phyloP scores from a whole-genome alignment of 2,797 vertebrate species.

The Crotalus adamanteus region DNA sequence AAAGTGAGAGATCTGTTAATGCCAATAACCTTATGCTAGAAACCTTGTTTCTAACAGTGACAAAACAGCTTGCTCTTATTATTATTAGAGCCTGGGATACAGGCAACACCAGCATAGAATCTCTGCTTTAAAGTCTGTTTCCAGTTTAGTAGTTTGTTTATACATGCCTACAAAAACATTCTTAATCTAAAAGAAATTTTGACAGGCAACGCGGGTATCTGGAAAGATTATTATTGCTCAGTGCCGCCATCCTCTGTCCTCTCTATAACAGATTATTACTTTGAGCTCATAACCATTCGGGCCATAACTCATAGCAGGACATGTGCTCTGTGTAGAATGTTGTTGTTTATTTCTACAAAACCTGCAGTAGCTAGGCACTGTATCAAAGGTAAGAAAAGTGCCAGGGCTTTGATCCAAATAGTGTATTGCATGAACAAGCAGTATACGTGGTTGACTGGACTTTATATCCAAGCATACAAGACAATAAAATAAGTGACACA shows the following conservation, averaged over 20 bases:
- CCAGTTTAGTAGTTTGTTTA: constrained; percentile 42
- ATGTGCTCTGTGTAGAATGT: neutral
- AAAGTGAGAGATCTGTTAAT: constrained; percentile 55
- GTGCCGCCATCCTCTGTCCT: neutral
- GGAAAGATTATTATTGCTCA: constrained; percentile 26
- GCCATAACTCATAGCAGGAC: neutral
- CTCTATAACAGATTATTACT: neutral
- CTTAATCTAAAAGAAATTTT: constrained; percentile 39
- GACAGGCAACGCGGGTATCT: constrained; percentile 6
- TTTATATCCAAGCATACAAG: too few relatives aligned
- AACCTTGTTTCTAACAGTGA: constrained; percentile 49
- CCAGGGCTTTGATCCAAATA: neutral
- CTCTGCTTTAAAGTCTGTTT: constrained; percentile 53
- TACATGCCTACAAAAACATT: constrained; percentile 18
- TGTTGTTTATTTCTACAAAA: neutral
- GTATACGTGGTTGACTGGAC: neutral
- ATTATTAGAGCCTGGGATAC: constrained; percentile 35
- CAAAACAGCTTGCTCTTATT: constrained; percentile 50
- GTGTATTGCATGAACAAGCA: neutral
- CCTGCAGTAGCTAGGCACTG: neutral
- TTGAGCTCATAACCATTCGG: neutral
- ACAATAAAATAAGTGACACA: neutral
- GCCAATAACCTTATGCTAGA: constrained; percentile 51
- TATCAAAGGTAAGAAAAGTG: neutral
- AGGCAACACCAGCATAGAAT: constrained; percentile 48